phyloP scores from a whole-genome alignment of 1,140 invertebrate species.

The Cotesia typhae region DNA sequence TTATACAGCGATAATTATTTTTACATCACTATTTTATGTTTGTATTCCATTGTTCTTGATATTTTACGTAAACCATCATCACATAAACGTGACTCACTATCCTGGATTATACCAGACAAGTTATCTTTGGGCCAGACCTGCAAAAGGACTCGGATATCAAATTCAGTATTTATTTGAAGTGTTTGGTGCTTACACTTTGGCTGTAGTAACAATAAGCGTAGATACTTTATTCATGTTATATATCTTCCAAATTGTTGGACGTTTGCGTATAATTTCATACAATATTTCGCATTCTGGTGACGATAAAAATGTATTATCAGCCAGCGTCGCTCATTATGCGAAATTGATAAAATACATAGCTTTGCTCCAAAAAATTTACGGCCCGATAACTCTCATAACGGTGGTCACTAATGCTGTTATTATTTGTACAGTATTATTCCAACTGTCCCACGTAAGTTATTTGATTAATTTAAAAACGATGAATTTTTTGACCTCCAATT shows the following conservation, averaged over 20 bases:
- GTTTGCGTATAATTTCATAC: constrained; percentile 16
- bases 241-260: constrained; percentile 16
- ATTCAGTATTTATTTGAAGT: constrained; percentile 9
- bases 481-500: too few species aligned
- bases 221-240: constrained; percentile 15
- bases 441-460: constrained; percentile 43
- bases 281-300: not conserved
- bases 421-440: constrained; percentile 41
- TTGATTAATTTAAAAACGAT: not conserved
- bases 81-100: not conserved
- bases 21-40: not conserved
- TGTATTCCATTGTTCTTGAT: not conserved
- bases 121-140: constrained; percentile 1
- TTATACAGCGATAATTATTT: constrained; percentile 11
- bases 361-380: constrained; percentile 33
- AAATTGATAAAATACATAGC: constrained; percentile 22
- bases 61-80: not conserved
- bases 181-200: not conserved
- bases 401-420: constrained; percentile 28
- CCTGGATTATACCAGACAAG: not conserved
- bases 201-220: not conserved
- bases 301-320: not conserved
- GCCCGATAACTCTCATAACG: constrained; percentile 21
- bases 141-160: not conserved
- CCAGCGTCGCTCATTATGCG: constrained; percentile 11